A percentile compares a stretch with the other conserved stretches of the same genome.
Conservation (phyloP, 2,888 invertebrate genomes). For the Platycheirus rosarum region DNA sequence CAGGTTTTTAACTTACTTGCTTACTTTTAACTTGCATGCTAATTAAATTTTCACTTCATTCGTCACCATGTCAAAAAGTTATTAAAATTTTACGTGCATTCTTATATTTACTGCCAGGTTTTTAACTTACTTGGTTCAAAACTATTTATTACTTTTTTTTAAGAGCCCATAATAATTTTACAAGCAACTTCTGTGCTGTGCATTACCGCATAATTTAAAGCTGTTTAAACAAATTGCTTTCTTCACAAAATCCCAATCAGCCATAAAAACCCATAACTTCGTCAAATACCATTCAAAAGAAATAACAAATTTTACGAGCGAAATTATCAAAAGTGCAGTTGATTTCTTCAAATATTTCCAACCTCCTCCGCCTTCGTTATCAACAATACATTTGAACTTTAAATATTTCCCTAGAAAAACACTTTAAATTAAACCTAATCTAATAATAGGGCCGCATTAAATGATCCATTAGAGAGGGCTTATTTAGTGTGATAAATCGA, state of each 20-base stretch:
- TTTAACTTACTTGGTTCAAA: neutral
- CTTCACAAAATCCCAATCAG: no score
- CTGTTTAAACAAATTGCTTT: no score
- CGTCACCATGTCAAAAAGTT: neutral
- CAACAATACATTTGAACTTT: no score
- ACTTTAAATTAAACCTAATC: slow-evolving; percentile 35
- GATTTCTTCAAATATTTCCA: no score
- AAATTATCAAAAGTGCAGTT: no score
- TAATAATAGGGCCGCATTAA: slow-evolving; percentile 9
- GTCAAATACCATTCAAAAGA: no score
- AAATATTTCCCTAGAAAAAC: no score
- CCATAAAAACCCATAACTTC: no score
- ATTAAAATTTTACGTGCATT: neutral
- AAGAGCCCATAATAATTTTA: slow-evolving; percentile 20
- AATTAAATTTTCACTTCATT: neutral
- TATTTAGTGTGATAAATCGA: slow-evolving; percentile 1
- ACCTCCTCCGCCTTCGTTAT: no score
- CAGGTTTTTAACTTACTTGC: no score
- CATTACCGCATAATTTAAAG: neutral
- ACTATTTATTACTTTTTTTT: slow-evolving; percentile 13
- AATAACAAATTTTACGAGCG: no score
- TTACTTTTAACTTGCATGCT: no score
- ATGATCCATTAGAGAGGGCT: slow-evolving; percentile 15
- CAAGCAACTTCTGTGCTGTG: slow-evolving; percentile 22
- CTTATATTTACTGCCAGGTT: neutral